A percentile compares a stretch with the other conserved stretches of the same genome.
These are phyloP conservation scores for Synergus japonicus DNA, from an alignment of 2,888 invertebrate species.

Conservation along the genomic window DNA sequence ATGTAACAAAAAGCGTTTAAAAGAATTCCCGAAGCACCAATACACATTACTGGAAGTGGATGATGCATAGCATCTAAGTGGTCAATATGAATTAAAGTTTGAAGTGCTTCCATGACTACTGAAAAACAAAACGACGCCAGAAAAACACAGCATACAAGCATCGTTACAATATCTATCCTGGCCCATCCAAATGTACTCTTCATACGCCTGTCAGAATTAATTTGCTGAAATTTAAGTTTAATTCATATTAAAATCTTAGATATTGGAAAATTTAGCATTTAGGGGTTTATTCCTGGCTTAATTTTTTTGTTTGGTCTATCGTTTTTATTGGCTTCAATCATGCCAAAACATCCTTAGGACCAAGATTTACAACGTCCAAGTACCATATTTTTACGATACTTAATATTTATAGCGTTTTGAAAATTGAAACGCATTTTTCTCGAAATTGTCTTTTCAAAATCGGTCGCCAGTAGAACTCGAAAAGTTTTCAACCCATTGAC, in stretches of 20 bases:
- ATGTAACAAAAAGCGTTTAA: slow-evolving; percentile 89
- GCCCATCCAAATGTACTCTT: slow-evolving; percentile 96
- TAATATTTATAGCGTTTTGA: no score
- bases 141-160: slow-evolving; percentile 89
- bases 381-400: no score
- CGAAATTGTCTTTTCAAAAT: no score
- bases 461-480: no score
- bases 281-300: no score
- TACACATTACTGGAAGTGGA: slow-evolving; percentile 85
- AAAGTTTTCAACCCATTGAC: no score
- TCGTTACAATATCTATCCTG: slow-evolving; percentile 91
- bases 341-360: no score
- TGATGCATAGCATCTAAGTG: slow-evolving; percentile 87
- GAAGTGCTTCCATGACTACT: slow-evolving; percentile 88
- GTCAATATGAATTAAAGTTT: slow-evolving; percentile 87
- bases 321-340: no score
- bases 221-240: slow-evolving; percentile 72
- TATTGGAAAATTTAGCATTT: no score
- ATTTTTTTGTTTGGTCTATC: no score
- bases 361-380: no score
- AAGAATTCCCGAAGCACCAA: slow-evolving; percentile 85
- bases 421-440: no score
- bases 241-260: not conserved
- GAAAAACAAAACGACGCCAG: slow-evolving; percentile 91
- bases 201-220: slow-evolving; percentile 82